Evolutionary conservation across 1,140 invertebrate species (phyloP).

Genomic region (Macrocentrus cingulum): DNA sequence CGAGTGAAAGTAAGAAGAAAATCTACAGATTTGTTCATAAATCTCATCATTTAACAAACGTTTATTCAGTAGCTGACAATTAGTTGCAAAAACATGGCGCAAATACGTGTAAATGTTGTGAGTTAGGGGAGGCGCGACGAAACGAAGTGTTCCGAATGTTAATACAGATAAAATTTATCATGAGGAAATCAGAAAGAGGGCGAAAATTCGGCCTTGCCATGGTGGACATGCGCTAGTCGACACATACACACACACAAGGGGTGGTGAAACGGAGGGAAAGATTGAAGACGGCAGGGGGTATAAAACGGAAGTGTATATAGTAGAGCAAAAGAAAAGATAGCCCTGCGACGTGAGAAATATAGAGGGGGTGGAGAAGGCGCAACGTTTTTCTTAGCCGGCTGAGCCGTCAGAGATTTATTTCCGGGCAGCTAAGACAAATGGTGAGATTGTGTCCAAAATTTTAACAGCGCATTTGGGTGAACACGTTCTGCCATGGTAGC

Average conservation of each 20-base stretch:
- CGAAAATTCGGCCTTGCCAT: neutral
- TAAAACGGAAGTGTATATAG: conserved; percentile 1
- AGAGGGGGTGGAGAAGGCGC: conserved; percentile 35
- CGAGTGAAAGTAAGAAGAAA: too few species aligned
- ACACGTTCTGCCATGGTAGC: conserved; percentile 39
- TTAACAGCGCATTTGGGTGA: conserved; percentile 61
- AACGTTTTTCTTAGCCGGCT: conserved; percentile 60
- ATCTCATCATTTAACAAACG: too few species aligned
- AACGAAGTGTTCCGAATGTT: conserved; percentile 57
- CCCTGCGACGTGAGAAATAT: conserved; percentile 30
- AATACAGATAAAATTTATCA: conserved; percentile 59
- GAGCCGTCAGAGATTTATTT: conserved; percentile 60
- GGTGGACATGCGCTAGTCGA: too few species aligned
- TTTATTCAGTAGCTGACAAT: too few species aligned
- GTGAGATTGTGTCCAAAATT: conserved; percentile 62
- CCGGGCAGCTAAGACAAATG: conserved; percentile 59
- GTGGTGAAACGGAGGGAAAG: neutral
- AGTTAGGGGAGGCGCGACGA: conserved; percentile 32
- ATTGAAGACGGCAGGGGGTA: neutral
- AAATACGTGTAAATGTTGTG: conserved; percentile 26
- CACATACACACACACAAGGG: neutral
- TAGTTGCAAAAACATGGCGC: conserved; percentile 9
- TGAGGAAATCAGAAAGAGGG: conserved; percentile 40
- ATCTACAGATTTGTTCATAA: too few species aligned
- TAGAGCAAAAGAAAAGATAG: conserved; percentile 13